Base-by-base conservation (phyloP, 2,888 invertebrate species). In the Mythimna albipuncta region DNA sequence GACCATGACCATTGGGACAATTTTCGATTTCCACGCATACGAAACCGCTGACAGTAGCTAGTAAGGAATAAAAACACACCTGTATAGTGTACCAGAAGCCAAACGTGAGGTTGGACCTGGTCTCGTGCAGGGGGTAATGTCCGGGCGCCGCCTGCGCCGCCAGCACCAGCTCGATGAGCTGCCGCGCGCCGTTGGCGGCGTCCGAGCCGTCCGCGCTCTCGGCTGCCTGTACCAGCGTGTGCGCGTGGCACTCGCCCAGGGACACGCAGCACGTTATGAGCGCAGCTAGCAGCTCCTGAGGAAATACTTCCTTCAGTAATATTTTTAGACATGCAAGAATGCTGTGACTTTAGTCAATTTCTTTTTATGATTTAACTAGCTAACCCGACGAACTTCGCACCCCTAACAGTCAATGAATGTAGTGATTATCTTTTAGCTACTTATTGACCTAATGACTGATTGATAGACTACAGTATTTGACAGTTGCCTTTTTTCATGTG, bases 41-140 rank as follows among this genome's bases (percentile, higher is more conserved):
- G 6, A 47, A 19, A 5, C 41, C 11, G 41, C 41, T 41, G 11
- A 1, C 13, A 44, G 44, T 4, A 44, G 6, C 47, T 47, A 50
- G 1, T 50, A 7, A 50, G 19, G 50, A 50, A 50, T n/a, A 21
- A 50, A 44, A 32, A 1, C 32, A 67, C 7, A 98, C 98, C 97
- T 99, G 99, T 68, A 99, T 93, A 71, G 98, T 97, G 91, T 98
- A 99, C 99, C 99, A 99, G 93, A 99, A 98, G 5, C 98, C 98
- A 94, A 99, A 98, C 0, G 98, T 97, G 81, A 99, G 97, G 75
- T 98, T 98, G 89, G 99, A 99, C 78, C 98, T 97, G 0, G 97
- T 98, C 94, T 99, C 99, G 89, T 99, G 98, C 6, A 98, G 97
- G 0, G 99, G 99, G 94, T 98, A 99, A 82, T 98, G 97, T 0